These are phyloP conservation scores for Carduelis carduelis DNA, from an alignment of 2,797 vertebrate species.

Conservation along the genomic window DNA sequence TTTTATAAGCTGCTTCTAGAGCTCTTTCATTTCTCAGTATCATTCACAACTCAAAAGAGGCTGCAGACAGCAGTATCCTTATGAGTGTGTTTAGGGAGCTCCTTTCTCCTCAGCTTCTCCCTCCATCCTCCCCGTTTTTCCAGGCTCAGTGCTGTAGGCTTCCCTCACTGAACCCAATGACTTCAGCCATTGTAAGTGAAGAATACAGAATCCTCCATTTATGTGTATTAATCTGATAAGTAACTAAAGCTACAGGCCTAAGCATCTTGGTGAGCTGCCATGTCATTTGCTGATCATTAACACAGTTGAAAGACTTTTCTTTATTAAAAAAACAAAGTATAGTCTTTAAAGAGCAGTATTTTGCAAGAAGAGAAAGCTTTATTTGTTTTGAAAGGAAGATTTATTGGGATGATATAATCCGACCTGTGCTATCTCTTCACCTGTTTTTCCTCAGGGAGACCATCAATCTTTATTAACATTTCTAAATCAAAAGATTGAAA, in stretches of 20 bases:
- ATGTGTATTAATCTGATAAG: slow-evolving; percentile 11
- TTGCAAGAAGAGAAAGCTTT: slow-evolving; percentile 58
- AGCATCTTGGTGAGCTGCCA: slow-evolving; percentile 33
- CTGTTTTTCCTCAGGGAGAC: slow-evolving; percentile 77
- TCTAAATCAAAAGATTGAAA: slow-evolving; percentile 67
- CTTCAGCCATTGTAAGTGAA: neutral
- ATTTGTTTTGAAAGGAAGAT: slow-evolving; percentile 72
- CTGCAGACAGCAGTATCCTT: neutral
- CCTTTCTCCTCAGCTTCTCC: neutral
- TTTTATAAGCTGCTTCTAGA: slow-evolving; percentile 19
- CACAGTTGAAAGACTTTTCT: slow-evolving; percentile 55
- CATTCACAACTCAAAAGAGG: neutral
- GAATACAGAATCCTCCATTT: neutral
- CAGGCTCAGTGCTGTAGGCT: neutral
- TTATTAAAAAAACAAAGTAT: slow-evolving; percentile 24
- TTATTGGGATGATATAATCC: slow-evolving; percentile 72
- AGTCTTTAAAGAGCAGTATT: slow-evolving; percentile 49
- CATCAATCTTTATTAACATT: slow-evolving; percentile 69
- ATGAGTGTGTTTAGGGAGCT: neutral
- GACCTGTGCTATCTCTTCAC: slow-evolving; percentile 62
- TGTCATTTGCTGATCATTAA: slow-evolving; percentile 43
- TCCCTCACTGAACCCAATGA: neutral
- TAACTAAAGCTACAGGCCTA: slow-evolving; percentile 41
- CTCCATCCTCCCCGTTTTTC: neutral
- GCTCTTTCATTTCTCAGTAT: slow-evolving; percentile 4